Evolutionary conservation across 2,113 vertebrate genomes (phyloP).

Genomic region (Scartelaos histophorus): DNA sequence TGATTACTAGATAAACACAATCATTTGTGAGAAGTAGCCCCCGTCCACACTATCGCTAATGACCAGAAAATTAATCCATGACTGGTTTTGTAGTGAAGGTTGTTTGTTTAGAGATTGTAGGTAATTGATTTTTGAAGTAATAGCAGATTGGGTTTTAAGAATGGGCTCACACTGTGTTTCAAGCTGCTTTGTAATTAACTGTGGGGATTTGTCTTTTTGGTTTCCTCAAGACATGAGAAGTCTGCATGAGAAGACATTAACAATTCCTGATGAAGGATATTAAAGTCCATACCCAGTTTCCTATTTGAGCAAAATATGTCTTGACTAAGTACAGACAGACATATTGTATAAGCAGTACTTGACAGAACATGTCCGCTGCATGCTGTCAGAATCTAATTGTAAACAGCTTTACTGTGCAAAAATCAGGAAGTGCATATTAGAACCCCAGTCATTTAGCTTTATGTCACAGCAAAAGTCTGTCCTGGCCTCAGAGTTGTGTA

Average conservation of each 20-base stretch:
- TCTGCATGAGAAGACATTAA: constrained; percentile 41
- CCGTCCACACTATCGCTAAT: constrained; percentile 28
- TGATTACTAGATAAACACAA: constrained; percentile 46
- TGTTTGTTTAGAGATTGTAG: constrained; percentile 18
- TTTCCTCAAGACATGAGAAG: constrained; percentile 9
- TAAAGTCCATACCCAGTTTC: background rate
- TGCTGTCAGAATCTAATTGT: too few species aligned
- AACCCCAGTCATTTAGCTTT: too few species aligned
- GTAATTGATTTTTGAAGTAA: constrained; percentile 21
- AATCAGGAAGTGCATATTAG: too few species aligned
- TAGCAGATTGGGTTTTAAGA: constrained; percentile 19
- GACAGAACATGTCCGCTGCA: too few species aligned
- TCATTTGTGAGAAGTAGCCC: constrained; percentile 29
- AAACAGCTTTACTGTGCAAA: too few species aligned
- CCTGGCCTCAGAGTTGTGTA: too few species aligned
- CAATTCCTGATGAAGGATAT: constrained; percentile 48
- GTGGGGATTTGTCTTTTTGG: constrained; percentile 33
- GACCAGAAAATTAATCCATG: constrained; percentile 22
- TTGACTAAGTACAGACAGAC: too few species aligned
- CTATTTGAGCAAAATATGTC: too few species aligned
- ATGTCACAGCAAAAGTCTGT: too few species aligned
- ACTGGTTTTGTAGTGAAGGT: constrained; percentile 18
- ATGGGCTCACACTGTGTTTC: constrained; percentile 5
- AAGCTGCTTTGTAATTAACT: constrained; percentile 31
- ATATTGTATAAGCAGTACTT: too few species aligned